Base-by-base conservation (phyloP, 2,113 vertebrate species). In the Myanophis thanlyinensis region DNA sequence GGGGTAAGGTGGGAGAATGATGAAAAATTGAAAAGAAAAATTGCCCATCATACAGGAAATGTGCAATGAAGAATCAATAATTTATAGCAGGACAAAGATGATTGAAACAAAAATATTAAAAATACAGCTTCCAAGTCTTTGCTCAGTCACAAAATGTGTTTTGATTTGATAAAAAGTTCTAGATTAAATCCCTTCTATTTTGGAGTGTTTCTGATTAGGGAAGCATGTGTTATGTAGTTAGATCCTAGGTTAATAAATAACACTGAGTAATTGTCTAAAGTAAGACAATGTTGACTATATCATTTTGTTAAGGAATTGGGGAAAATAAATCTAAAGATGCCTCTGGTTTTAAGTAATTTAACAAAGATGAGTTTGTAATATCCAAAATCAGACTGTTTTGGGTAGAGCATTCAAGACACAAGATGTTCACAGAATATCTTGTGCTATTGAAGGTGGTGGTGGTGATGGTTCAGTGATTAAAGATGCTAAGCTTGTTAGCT, bases 41-140 rank as follows among this genome's bases (percentile, higher is more conserved):
- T 23, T 89, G 73, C 35, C 62, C 22, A 44, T 56, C n/a, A 73
- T 13, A 62, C 11, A 22, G 85, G 12, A 92, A 94, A 92, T 85
- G 73, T 89, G 73, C 85, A 86, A 47, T 91, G 46, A 20, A 93
- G 22, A 11, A 59, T 91, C 35, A 91, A 91, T 87, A 91, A 91
- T 91, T 91, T 87, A 91, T 30, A 30, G 25, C 47, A 51, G 87
- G 85, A 40, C 85, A 91, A 91, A 85, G 85, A 87, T 12, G 91
- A 27, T 44, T 2, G 18, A 67, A 91, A 67, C 54, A 91, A 62
- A 40, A 85, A 25, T 54, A 56, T 44, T 93, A 67, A 86, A 73
- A 93, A 27, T 9, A 27, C 25, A 62, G n/a, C 54, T 87, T 91
- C 59, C 53, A 59, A 91, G 53, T 47, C 53, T 22, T 48, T 62